Conservation (phyloP, 1,140 invertebrate genomes). For the Galleria mellonella region DNA sequence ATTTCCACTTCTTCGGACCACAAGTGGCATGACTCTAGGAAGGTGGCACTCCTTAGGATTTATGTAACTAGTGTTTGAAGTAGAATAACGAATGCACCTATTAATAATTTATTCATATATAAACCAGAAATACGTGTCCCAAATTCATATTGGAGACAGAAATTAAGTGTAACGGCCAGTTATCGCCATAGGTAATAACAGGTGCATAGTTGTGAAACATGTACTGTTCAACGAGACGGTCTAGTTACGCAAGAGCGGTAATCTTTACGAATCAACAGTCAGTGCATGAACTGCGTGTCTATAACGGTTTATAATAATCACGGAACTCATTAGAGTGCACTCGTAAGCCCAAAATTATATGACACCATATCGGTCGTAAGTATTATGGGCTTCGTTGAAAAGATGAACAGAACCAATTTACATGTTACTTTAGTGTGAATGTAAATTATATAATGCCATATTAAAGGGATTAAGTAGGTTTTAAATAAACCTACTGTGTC, state of each 20-base stretch:
- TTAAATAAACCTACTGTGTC: background rate
- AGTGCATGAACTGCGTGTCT: constrained; percentile 20
- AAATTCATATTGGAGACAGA: background rate
- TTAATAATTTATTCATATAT: too few species aligned
- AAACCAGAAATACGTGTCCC: too few species aligned
- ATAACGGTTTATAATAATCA: constrained; percentile 32
- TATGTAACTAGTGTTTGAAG: too few species aligned
- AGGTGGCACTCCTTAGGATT: too few species aligned
- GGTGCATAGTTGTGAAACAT: constrained; percentile 38
- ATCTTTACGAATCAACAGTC: constrained; percentile 31
- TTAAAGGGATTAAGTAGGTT: background rate
- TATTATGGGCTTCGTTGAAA: too few species aligned
- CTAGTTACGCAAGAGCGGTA: constrained; percentile 34
- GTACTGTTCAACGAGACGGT: constrained; percentile 26
- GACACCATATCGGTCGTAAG: constrained; percentile 1
- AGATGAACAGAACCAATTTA: too few species aligned
- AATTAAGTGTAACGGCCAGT: constrained; percentile 21
- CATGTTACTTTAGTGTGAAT: background rate
- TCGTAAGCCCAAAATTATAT: constrained; percentile 3
- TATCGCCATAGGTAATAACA: constrained; percentile 25
- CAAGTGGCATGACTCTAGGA: too few species aligned
- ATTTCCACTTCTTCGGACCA: too few species aligned
- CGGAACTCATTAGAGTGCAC: constrained; percentile 22
- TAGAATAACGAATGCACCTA: too few species aligned
- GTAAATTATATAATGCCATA: background rate